Evolutionary conservation across 2,888 invertebrate species (phyloP).

Genomic region (Apeira syringaria): DNA sequence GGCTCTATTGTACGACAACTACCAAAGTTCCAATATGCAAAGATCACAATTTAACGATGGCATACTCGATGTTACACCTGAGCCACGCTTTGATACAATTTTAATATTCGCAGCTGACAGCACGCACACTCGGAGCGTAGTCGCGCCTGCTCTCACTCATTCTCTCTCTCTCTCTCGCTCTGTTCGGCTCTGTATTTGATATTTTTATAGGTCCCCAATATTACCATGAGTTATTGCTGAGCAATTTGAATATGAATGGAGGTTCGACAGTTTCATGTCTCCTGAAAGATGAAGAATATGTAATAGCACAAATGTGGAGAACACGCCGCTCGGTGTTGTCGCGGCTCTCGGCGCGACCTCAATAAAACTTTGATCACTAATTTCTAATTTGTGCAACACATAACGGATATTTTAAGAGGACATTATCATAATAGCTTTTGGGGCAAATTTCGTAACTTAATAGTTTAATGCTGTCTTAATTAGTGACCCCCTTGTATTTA

Average conservation of each 20-base stretch:
- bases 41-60: constrained; percentile 38
- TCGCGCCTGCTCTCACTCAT: constrained; percentile 26
- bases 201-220: constrained; percentile 73
- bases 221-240: constrained; percentile 73
- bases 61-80: constrained; percentile 42
- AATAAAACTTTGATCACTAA: constrained; percentile 18
- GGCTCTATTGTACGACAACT: no score
- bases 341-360: constrained; percentile 5
- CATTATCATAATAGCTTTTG: constrained; percentile 37
- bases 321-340: constrained; percentile 8
- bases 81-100: constrained; percentile 51
- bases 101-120: constrained; percentile 61
- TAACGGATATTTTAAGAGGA: constrained; percentile 25
- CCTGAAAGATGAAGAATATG: constrained; percentile 44
- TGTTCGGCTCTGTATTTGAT: constrained; percentile 63
- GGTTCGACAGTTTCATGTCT: constrained; percentile 65
- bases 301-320: constrained; percentile 18
- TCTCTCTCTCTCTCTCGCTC: constrained; percentile 32
- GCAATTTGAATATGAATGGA: constrained; percentile 74
- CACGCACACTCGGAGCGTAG: constrained; percentile 31
- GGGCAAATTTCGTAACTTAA: constrained; percentile 46
- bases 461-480: constrained; percentile 49
- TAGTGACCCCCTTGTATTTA: constrained; percentile 33
- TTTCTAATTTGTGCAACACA: constrained; percentile 19
- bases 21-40: constrained; percentile 16